Base-by-base conservation (phyloP, 1,140 invertebrate species). In the Chelonus insularis region DNA sequence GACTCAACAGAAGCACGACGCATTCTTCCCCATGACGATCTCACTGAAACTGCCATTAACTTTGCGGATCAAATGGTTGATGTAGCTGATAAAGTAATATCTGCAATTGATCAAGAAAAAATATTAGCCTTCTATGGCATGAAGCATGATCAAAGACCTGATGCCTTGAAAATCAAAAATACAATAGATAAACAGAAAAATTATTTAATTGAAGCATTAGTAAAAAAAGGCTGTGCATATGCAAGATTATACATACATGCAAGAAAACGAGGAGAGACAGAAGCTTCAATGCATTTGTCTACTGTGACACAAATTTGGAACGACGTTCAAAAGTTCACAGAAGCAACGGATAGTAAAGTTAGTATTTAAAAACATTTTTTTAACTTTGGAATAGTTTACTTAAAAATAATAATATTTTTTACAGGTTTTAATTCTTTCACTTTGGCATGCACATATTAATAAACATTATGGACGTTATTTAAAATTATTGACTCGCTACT, bases 161-260 rank as follows among this genome's bases (percentile, higher is more conserved):
- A 95, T 74, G 91, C 92, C 0, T 75, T 82, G 3, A 92, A 92
- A 77, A 89, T 92, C 41, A 94, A 93, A 81, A 85, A 82, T 86
- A 83, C 86, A 63, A 93, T 94, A 86, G 94, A 97, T 34, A 92
- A 91, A 69, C 88, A 92, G 70, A 92, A 90, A 72, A 85, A 77
- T 43, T 86, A 85, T 59, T 79, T 94, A 32, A 78, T 96, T 32
- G 93, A 96, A 65, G 88, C 91, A 12, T 76, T 94, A 14, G 84
- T 87, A 34, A 88, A 88, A 59, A 90, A 88, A 78, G 93, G 91
- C 39, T 86, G 86, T 68, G 90, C 89, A 41, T 69, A 92, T 34
- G 87, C 86, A 64, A 86, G 90, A 58, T 72, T 92, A 39, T 84
- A 84, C 50, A 69, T 86, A 79, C 67, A 81, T 72, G 43, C 73